Base-by-base conservation (phyloP, 2,797 vertebrate genomes). In the Danio jaintianensis region DNA sequence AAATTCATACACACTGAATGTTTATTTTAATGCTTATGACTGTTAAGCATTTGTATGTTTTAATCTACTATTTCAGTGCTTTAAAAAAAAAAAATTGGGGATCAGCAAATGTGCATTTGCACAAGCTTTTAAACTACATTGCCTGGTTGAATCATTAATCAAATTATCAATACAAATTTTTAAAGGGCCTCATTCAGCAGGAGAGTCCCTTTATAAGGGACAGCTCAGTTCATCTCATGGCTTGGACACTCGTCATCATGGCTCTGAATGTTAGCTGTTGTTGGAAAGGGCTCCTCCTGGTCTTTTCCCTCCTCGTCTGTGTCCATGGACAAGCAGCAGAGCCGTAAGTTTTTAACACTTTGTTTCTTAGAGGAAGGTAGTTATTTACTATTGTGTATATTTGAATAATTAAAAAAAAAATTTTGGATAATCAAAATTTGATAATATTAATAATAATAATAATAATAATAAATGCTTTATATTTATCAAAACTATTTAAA, bases 131-230 rank as follows among this genome's bases (percentile, higher is more conserved):
- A 63, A 18, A 52, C 48, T 59, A 22, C 1, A n/a, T 68, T 58
- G 7, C 18, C 62, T 7, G 5, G 4, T 66, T 80, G 55, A 85
- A 81, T 83, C 43, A 85, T 85, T 85, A 62, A 85, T 47, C 11
- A 29, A 52, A 42, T 16, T 22, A 78, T 59, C 63, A 83, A 72
- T 36, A 12, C 10, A 70, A 10, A 22, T 75, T 75, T 56, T 11
- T 16, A 18, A 56, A 66, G 61, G 52, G 58, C 75, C 59, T 64
- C 58, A 67, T 82, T 40, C 78, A 43, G 9, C 36, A 20, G 3
- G 11, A 67, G 20, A 7, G 4, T 42, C 10, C 6, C 42, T 71
- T 68, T 72, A 73, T 80, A 85, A 80, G 15, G 55, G 72, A 16
- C 3, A 6, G 40, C 59, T 8, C 22, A n/a, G 12, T 43, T 74